These are phyloP conservation scores for Cataglyphis albicans DNA, from an alignment of 2,888 invertebrate genomes.

Conservation along the genomic window DNA sequence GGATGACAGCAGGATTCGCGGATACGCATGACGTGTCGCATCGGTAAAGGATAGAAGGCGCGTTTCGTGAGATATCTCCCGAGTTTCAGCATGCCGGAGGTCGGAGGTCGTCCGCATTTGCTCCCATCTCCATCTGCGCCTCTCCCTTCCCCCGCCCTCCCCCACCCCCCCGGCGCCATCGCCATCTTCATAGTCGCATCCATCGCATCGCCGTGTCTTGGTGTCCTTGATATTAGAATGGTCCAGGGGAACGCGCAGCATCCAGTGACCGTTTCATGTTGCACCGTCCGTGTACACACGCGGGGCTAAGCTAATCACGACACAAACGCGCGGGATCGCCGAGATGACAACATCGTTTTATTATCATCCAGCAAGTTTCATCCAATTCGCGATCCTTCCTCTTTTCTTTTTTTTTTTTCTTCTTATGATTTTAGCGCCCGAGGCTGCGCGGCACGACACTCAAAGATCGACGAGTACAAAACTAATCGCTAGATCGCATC, in stretches of 20 bases:
- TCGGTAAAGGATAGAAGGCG: constrained; percentile 75
- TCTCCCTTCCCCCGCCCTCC: constrained; percentile 48
- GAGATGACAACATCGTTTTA: constrained; percentile 78
- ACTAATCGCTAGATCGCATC: constrained; percentile 1
- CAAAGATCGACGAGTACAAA: neutral
- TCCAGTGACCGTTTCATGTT: constrained; percentile 79
- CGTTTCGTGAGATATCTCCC: constrained; percentile 84
- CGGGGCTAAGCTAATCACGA: constrained; percentile 36
- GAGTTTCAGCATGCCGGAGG: constrained; percentile 83
- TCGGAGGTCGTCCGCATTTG: constrained; percentile 83
- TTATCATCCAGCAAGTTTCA: constrained; percentile 71
- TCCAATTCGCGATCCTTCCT: constrained; percentile 10
- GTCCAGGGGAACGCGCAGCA: constrained; percentile 81
- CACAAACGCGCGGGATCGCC: constrained; percentile 59
- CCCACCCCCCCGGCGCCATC: constrained; percentile 6
- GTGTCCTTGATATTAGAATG: constrained; percentile 86
- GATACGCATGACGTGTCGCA: constrained; percentile 71
- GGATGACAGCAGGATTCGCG: constrained; percentile 36
- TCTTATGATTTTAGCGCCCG: neutral
- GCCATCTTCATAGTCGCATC: constrained; percentile 46
- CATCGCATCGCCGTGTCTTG: constrained; percentile 64
- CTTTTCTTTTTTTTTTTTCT: neutral
- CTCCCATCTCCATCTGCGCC: constrained; percentile 78
- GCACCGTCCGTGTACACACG: constrained; percentile 59
- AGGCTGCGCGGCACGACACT: neutral